A percentile compares a stretch with the other conserved stretches of the same genome.
Conservation (phyloP, 2,888 invertebrate genomes). For the Drosophila cracens region DNA sequence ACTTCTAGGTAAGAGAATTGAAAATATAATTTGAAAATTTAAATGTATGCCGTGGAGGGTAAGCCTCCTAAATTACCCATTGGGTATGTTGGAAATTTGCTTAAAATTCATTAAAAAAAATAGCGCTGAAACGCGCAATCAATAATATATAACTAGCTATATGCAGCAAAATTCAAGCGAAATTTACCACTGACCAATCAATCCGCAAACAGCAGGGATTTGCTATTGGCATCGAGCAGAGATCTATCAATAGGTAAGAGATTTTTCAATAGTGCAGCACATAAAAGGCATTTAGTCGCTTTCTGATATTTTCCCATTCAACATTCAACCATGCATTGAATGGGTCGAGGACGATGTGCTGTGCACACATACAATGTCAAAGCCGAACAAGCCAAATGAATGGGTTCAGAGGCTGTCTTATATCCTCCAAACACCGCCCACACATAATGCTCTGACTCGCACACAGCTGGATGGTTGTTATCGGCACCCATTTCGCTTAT, state of each 20-base stretch:
- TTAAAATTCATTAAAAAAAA: neutral
- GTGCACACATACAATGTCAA: conserved; percentile 28
- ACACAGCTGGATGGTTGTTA: conserved; percentile 59
- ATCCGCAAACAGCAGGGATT: conserved; percentile 19
- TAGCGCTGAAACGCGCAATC: conserved; percentile 8
- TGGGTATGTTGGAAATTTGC: conserved; percentile 19
- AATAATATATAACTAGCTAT: conserved; percentile 39
- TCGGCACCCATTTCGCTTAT: conserved; percentile 58
- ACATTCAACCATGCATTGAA: conserved; percentile 61
- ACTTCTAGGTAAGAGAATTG: conserved; percentile 28
- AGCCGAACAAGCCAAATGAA: conserved; percentile 49
- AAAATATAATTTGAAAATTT: neutral
- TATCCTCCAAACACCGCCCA: conserved; percentile 9
- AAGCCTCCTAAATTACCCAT: conserved; percentile 12
- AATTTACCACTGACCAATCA: conserved; percentile 54
- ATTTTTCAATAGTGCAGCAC: conserved; percentile 56
- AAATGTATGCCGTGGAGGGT: neutral
- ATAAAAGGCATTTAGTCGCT: conserved; percentile 76
- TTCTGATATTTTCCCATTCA: conserved; percentile 71
- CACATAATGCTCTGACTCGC: conserved; percentile 15
- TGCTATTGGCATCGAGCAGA: conserved; percentile 11
- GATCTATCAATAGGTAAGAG: conserved; percentile 63
- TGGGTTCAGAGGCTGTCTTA: conserved; percentile 37
- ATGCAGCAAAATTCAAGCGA: conserved; percentile 40
- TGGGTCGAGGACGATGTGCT: conserved; percentile 48